A percentile compares a stretch with the other conserved stretches of the same genome.
phyloP scores from a whole-genome alignment of 2,797 vertebrate genomes.

The Sebastes alutus region DNA sequence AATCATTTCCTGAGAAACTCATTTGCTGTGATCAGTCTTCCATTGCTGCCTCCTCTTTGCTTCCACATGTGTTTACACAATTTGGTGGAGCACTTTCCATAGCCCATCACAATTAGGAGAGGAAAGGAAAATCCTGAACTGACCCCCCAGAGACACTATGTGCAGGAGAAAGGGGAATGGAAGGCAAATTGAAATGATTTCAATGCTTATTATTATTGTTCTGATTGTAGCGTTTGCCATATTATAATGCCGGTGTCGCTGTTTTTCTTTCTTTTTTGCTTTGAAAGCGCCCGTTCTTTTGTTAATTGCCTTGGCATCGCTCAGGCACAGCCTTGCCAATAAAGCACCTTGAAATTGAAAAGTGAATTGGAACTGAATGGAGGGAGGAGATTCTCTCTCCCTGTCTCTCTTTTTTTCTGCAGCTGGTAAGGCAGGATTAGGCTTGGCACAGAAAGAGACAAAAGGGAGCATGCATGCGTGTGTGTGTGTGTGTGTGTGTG shows the following conservation, averaged over 20 bases:
- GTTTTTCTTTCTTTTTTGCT: conserved; percentile 60
- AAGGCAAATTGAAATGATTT: conserved; percentile 63
- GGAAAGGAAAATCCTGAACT: conserved; percentile 35
- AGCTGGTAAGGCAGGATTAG: conserved; percentile 82
- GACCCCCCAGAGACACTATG: conserved; percentile 40
- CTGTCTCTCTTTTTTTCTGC: conserved; percentile 54
- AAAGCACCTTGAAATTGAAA: conserved; percentile 87
- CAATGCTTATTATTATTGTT: conserved; percentile 61
- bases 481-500: conserved; percentile 24
- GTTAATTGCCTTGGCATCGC: conserved; percentile 81
- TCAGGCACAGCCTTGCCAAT: conserved; percentile 74
- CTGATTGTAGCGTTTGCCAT: conserved; percentile 52
- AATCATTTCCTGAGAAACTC: conserved; percentile 55
- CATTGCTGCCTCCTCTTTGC: conserved; percentile 53
- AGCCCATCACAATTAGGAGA: conserved; percentile 51
- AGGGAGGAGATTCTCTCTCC: conserved; percentile 75
- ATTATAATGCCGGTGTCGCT: conserved; percentile 47
- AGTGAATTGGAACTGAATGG: conserved; percentile 82
- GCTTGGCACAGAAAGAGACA: conserved; percentile 77
- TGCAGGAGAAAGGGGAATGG: conserved; percentile 19
- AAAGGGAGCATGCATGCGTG: conserved; percentile 56
- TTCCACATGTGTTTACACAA: conserved; percentile 57
- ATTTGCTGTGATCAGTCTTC: conserved; percentile 65
- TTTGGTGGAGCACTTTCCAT: conserved; percentile 45
- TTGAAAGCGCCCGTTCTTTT: conserved; percentile 68